Percentiles rank a stretch among this genome's conserved stretches.
Conservation (phyloP, 2,888 invertebrate genomes). For the Hylaea fasciaria region DNA sequence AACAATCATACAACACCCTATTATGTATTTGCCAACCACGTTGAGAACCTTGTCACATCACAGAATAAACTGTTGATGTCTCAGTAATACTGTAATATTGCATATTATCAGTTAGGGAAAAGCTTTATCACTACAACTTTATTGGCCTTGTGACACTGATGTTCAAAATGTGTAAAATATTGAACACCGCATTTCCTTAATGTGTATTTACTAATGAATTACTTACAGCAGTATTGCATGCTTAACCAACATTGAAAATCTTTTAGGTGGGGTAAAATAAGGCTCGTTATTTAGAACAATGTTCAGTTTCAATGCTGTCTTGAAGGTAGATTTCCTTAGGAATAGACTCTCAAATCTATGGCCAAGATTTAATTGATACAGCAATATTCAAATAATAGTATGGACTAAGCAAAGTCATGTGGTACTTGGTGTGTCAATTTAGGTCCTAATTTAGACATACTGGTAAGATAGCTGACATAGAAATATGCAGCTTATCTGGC, state of each 20-base stretch:
- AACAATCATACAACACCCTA: constrained; percentile 14
- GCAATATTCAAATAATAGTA: too few species aligned
- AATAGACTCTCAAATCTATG: too few species aligned
- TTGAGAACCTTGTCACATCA: not conserved
- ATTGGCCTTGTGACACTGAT: constrained; percentile 15
- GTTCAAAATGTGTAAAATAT: constrained; percentile 17
- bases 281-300: too few species aligned
- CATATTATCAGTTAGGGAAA: constrained; percentile 8
- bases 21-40: not conserved
- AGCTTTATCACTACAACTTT: constrained; percentile 12
- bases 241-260: constrained; percentile 15
- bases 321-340: too few species aligned
- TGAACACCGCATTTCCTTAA: constrained; percentile 16
- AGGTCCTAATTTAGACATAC: not conserved
- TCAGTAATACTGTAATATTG: not conserved
- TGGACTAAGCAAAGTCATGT: constrained; percentile 1
- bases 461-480: not conserved
- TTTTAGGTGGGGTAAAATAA: not conserved
- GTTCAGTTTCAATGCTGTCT: too few species aligned
- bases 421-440: not conserved
- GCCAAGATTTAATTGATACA: too few species aligned
- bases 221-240: constrained; percentile 5
- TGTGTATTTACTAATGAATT: constrained; percentile 10
- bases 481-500: constrained; percentile 1
- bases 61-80: not conserved